Percentiles rank a stretch among this genome's conserved stretches.
These are phyloP conservation scores for Sebastes reedi DNA, from an alignment of 2,797 vertebrate species.

Conservation along the genomic window DNA sequence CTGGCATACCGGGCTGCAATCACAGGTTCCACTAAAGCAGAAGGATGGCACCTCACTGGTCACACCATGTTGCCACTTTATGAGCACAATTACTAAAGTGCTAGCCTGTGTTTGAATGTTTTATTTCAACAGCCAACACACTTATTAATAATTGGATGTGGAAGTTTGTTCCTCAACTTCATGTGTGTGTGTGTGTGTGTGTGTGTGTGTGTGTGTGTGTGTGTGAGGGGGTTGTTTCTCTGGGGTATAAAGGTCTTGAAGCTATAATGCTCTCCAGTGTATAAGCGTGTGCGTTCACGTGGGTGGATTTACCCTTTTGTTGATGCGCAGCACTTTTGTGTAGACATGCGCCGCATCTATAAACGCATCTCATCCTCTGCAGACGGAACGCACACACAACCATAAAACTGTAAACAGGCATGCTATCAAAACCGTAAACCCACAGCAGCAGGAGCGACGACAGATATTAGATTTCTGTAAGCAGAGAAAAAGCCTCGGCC, in stretches of 20 bases:
- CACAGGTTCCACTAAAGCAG: slow-evolving; percentile 32
- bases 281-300: background rate
- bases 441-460: slow-evolving; percentile 14
- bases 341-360: background rate
- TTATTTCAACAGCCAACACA: background rate
- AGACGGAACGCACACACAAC: background rate
- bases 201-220: background rate
- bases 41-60: slow-evolving; percentile 29
- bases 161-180: background rate
- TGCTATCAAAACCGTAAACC: slow-evolving; percentile 22
- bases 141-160: background rate
- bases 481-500: background rate
- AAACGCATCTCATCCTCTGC: slow-evolving; percentile 2
- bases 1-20: slow-evolving; percentile 39
- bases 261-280: background rate
- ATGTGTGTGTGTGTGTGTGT: background rate
- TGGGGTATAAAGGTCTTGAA: background rate
- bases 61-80: slow-evolving; percentile 16
- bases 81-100: slow-evolving; percentile 14
- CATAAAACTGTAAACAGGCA: background rate
- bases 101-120: background rate
- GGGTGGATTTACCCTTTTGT: background rate
- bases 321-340: background rate
- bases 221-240: background rate
- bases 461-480: slow-evolving; percentile 33